A percentile compares a stretch with the other conserved stretches of the same genome.
phyloP scores from a whole-genome alignment of 2,797 vertebrate genomes.

The Petrocephalus schoutedeni region DNA sequence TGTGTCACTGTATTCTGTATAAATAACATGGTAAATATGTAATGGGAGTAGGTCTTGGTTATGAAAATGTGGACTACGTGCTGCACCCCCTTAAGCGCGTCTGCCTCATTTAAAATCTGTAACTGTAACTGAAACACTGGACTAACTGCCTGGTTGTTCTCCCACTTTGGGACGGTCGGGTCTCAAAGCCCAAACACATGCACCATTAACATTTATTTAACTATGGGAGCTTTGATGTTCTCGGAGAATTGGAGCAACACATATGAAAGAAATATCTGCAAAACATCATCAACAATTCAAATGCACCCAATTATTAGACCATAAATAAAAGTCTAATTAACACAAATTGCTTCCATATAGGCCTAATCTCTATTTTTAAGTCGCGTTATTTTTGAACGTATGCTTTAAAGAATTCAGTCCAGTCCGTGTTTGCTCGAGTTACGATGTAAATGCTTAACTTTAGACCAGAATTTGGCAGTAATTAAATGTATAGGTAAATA shows the following conservation, averaged over 20 bases:
- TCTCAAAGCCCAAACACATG: conserved; percentile 50
- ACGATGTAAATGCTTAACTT: conserved; percentile 63
- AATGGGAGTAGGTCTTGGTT: conserved; percentile 40
- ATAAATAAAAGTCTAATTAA: conserved; percentile 76
- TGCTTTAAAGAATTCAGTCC: conserved; percentile 34
- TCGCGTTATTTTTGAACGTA: conserved; percentile 28
- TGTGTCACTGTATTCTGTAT: neutral
- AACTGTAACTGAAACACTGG: conserved; percentile 59
- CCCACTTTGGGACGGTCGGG: conserved; percentile 36
- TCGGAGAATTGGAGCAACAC: conserved; percentile 45
- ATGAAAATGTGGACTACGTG: conserved; percentile 32
- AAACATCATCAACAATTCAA: conserved; percentile 72
- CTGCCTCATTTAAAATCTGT: conserved; percentile 43
- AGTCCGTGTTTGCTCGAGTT: conserved; percentile 45
- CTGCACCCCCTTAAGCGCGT: conserved; percentile 46
- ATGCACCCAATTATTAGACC: conserved; percentile 64
- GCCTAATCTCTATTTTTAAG: conserved; percentile 55
- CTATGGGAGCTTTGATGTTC: conserved; percentile 68
- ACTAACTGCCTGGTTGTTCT: conserved; percentile 45
- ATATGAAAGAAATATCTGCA: conserved; percentile 47
- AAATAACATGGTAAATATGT: conserved; percentile 10
- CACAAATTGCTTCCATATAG: conserved; percentile 73
- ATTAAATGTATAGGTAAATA: conserved; percentile 65
- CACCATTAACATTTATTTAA: conserved; percentile 64
- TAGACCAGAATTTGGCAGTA: conserved; percentile 55